phyloP scores from a whole-genome alignment of 1,140 invertebrate species.

The Cotesia vestalis region DNA sequence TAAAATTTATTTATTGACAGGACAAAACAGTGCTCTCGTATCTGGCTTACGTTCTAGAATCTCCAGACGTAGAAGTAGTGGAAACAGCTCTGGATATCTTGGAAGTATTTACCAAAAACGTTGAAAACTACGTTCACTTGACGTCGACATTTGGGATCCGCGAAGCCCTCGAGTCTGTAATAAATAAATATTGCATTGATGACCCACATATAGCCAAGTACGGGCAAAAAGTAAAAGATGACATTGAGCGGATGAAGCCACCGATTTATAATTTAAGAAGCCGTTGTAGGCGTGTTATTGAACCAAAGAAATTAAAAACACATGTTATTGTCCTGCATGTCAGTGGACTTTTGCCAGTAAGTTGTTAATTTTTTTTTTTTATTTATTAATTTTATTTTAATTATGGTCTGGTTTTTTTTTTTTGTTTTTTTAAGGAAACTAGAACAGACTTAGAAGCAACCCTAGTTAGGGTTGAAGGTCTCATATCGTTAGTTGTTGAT shows the following conservation, averaged over 20 bases:
- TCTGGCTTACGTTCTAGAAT: constrained; percentile 61
- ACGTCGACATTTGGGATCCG: constrained; percentile 64
- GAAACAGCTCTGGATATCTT: constrained; percentile 57
- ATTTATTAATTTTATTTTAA: neutral
- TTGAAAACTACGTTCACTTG: constrained; percentile 64
- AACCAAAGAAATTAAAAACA: constrained; percentile 62
- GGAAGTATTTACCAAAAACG: constrained; percentile 61
- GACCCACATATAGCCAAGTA: constrained; percentile 56
- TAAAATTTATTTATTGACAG: constrained; percentile 46
- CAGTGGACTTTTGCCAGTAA: constrained; percentile 60
- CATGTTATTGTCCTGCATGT: constrained; percentile 62
- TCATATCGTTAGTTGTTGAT: constrained; percentile 64
- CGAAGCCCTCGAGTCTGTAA: constrained; percentile 60
- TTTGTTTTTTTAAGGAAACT: constrained; percentile 64
- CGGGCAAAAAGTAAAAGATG: constrained; percentile 57
- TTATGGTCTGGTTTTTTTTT: constrained; percentile 29
- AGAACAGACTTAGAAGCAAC: constrained; percentile 60
- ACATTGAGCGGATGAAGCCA: constrained; percentile 63
- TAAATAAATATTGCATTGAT: constrained; percentile 56
- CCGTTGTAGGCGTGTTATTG: constrained; percentile 61
- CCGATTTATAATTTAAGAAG: constrained; percentile 64
- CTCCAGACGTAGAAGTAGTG: constrained; percentile 58
- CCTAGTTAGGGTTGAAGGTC: constrained; percentile 62
- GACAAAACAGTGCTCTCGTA: constrained; percentile 64
- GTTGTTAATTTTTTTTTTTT: constrained; percentile 32